Evolutionary conservation across 2,113 vertebrate species (phyloP).

Genomic region (Ornithorhynchus anatinus): DNA sequence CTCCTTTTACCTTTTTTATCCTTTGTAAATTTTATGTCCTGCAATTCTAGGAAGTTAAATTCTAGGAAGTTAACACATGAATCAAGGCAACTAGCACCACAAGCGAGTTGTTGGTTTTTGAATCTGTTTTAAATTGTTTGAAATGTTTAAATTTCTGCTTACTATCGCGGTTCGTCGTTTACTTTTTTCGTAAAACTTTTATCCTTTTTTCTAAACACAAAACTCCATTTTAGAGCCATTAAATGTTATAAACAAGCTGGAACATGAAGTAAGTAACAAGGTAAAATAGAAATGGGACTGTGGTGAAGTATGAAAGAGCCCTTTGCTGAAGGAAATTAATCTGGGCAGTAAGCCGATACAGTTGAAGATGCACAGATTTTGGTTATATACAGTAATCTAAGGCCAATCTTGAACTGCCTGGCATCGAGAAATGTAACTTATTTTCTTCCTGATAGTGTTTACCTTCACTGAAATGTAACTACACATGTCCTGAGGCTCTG

Average conservation of each 20-base stretch:
- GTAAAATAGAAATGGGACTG: too few species aligned
- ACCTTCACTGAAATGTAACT: background rate
- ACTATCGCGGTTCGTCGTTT: background rate
- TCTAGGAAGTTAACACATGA: background rate
- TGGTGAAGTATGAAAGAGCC: background rate
- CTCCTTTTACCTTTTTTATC: background rate
- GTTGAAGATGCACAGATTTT: background rate
- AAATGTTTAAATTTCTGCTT: too few species aligned
- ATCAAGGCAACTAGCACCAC: background rate
- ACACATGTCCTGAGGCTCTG: background rate
- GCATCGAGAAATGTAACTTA: background rate
- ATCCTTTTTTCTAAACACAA: background rate
- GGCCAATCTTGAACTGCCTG: background rate
- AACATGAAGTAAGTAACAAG: too few species aligned
- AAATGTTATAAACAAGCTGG: background rate
- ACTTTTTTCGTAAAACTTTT: background rate
- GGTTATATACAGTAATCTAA: background rate
- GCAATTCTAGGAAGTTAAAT: background rate
- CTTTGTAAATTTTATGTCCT: background rate
- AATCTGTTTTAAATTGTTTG: background rate
- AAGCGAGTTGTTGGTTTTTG: background rate
- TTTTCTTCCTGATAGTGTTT: background rate
- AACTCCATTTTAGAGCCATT: background rate
- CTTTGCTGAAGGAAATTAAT: accelerated
- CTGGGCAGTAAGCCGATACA: background rate